Evolutionary conservation across 2,113 vertebrate species (phyloP), one percentile per base, ranked within the genome.

Genomic region (Tetraodon nigroviridis): DNA sequence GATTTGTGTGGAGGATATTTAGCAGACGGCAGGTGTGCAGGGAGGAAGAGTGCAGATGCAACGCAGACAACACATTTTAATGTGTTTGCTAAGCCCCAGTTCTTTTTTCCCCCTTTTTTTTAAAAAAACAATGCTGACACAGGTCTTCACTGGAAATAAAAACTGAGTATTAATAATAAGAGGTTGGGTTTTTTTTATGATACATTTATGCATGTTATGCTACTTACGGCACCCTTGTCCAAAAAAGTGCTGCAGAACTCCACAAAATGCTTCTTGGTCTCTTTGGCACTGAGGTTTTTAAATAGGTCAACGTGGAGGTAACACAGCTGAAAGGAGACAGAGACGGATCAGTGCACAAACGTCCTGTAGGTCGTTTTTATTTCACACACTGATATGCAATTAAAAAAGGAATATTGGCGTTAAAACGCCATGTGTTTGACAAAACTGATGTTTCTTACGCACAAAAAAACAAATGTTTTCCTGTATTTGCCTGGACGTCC

Each of bases 151-250:
- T 27, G 24, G 5, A 27, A 27, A 27, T 27, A 27, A 27, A 27
- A 27, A 27, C 1, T 27, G 24, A 6, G 24, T 27, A 4, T 27
- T 27, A 27, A 27, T 27, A 27, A 27, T 27, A 27, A 27, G n/a
- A 27, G 24, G 24, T 27, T 27, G 4, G 5, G 5, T 3, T 27
- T 27, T 27, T 27, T 3, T 27, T 27, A 37, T 37, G 5, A 4
- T 27, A 27, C 5, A 27, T 6, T 27, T 27, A 27, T 6, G 5
- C 7, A 7, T 3, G 7, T 18, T 27, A 8, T 18, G 47, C 13
- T 76, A 90, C 94, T 92, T 82, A 96, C 94, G 57, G 93, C 93
- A 0, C 91, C 91, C 87, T 94, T 94, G 55, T 95, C 93, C 86
- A 95, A 67, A 78, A 94, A 96, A 51, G 61, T 93, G 82, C 92